Evolutionary conservation across 1,140 invertebrate species (phyloP).

Genomic region (Hyles vespertilio): DNA sequence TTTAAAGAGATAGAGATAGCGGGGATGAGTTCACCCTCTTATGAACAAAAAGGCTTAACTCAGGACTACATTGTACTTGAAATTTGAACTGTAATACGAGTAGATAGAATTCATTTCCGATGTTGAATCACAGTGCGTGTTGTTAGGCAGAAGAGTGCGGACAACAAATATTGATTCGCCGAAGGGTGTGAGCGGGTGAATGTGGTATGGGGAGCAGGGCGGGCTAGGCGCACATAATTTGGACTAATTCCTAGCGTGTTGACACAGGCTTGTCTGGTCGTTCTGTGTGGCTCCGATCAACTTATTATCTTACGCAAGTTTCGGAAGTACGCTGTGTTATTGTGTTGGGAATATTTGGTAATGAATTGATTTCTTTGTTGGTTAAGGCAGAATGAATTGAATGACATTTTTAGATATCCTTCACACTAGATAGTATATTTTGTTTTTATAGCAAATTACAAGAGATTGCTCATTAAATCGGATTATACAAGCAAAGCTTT

Average conservation of each 20-base stretch:
- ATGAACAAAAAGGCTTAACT: constrained; percentile 26
- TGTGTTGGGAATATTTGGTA: background rate
- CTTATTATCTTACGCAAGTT: constrained; percentile 25
- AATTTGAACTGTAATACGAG: constrained; percentile 31
- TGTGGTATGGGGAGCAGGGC: constrained; percentile 19
- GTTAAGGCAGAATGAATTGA: too few species aligned
- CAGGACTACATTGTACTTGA: background rate
- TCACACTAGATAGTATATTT: too few species aligned
- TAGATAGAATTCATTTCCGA: too few species aligned
- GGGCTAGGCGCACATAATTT: constrained; percentile 61
- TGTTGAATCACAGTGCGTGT: constrained; percentile 45
- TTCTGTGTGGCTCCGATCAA: constrained; percentile 40
- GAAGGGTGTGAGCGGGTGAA: constrained; percentile 40
- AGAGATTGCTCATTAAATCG: too few species aligned
- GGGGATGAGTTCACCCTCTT: constrained; percentile 52
- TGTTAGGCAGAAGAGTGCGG: constrained; percentile 72
- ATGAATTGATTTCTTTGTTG: too few species aligned
- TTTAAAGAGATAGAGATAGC: constrained; percentile 61
- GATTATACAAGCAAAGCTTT: too few species aligned
- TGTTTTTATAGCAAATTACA: too few species aligned
- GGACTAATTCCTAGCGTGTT: constrained; percentile 72
- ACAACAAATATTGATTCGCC: constrained; percentile 74
- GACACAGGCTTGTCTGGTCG: constrained; percentile 66
- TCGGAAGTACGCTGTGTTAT: constrained; percentile 2
- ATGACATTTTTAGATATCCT: too few species aligned